A percentile compares a stretch with the other conserved stretches of the same genome.
Conservation (phyloP, 1,140 invertebrate genomes). For the Temnothorax curvispinosus region DNA sequence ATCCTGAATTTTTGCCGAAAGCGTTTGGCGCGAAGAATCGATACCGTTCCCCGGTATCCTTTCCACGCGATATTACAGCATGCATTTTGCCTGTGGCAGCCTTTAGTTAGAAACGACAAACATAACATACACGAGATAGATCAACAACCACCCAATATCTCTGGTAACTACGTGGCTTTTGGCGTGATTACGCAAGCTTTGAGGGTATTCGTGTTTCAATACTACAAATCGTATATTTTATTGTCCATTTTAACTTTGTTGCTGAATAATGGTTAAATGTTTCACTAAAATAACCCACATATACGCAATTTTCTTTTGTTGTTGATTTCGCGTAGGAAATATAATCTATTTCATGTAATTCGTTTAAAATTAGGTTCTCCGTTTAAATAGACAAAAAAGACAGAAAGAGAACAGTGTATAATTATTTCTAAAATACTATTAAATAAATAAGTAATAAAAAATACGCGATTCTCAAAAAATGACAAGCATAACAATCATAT, state of each 20-base stretch:
- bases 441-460: not conserved
- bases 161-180: constrained; percentile 33
- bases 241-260: constrained; percentile 24
- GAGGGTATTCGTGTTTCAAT: constrained; percentile 17
- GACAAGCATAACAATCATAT: not conserved
- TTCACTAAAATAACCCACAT: constrained; percentile 1
- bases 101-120: constrained; percentile 57
- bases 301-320: not conserved
- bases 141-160: constrained; percentile 49
- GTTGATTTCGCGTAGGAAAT: not conserved
- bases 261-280: not conserved
- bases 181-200: constrained; percentile 47
- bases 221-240: constrained; percentile 31
- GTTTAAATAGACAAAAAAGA: not conserved
- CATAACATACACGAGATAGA: constrained; percentile 46
- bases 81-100: constrained; percentile 36
- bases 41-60: constrained; percentile 30
- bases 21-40: constrained; percentile 24
- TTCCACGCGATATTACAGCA: constrained; percentile 25
- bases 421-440: not conserved
- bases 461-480: not conserved
- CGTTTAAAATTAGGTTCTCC: not conserved
- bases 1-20: constrained; percentile 44
- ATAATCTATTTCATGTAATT: not conserved
- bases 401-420: not conserved